A percentile compares a stretch with the other conserved stretches of the same genome.
Conservation (phyloP, 2,113 vertebrate species). For the Empidonax traillii region DNA sequence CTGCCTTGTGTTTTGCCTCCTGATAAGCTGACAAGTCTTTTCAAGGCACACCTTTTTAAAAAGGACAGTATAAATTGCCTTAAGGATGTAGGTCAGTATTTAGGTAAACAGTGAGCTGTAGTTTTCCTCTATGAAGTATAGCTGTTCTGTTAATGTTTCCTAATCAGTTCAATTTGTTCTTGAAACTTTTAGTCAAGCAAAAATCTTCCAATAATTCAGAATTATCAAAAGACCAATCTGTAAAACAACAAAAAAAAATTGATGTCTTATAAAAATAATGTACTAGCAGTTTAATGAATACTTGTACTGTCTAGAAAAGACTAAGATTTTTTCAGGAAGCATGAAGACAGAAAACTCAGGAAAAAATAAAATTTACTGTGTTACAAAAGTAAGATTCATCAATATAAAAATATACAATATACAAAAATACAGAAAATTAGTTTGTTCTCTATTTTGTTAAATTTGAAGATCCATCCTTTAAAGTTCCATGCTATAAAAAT, state of each 20-base stretch:
- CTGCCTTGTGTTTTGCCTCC: background rate
- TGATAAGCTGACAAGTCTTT: background rate
- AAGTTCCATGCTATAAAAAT: background rate
- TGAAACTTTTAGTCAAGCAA: background rate
- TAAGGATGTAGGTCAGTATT: background rate
- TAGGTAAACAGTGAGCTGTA: background rate
- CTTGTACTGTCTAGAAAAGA: background rate
- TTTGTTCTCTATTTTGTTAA: background rate
- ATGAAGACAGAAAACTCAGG: background rate
- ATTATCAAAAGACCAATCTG: background rate
- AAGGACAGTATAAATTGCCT: background rate
- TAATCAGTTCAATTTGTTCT: background rate
- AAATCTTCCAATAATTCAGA: background rate
- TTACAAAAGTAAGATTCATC: background rate
- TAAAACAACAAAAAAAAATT: background rate
- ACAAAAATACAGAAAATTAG: background rate
- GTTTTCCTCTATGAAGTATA: background rate
- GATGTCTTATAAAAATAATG: background rate
- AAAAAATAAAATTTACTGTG: rapidly evolving
- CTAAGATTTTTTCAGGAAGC: background rate
- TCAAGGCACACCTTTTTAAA: background rate
- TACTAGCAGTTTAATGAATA: background rate
- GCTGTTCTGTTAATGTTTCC: background rate
- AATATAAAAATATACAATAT: background rate
- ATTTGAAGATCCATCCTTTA: background rate